Base-by-base conservation (phyloP, 1,140 invertebrate species). In the Amphibalanus amphitrite region DNA sequence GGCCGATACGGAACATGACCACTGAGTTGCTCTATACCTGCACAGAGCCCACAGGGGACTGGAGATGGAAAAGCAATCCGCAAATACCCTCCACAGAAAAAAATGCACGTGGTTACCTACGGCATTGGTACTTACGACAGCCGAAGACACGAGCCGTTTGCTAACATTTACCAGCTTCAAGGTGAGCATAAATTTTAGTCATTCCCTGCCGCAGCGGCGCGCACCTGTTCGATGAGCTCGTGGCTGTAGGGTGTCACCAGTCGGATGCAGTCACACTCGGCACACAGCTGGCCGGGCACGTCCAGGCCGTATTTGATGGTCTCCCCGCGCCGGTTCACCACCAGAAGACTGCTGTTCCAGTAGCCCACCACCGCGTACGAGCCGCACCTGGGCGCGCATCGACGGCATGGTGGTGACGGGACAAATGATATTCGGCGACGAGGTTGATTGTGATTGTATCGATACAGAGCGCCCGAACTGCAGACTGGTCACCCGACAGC, bases 211-310 rank as follows among this genome's bases (percentile, higher is more conserved):
- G n/a, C n/a, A n/a, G n/a, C n/a, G n/a, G n/a, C n/a, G n/a, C n/a
- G n/a, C n/a, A 67, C 65, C 65, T 67, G 65, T 67, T 67, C 65
- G 15, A 67, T 67, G 65, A 67, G n/a, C 65, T 67, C 65, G 28
- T 67, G 28, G 65, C 28, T 67, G 65, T 67, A 28, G 65, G n/a
- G 3, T 8, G 65, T 67, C 10, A 67, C 28, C n/a, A 67, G n/a
- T 28, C 15, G 65, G n/a, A 20, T 26, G 28, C 65, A 28, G 65
- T 67, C 8, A 0, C 10, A 10, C 3, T 67, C 15, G 26, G 65
- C 8, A 3, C 65, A 67, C 8, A 28, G n/a, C n/a, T 28, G 65
- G 38, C 38, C 38, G 38, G 38, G 38, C 6, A 17, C 47, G 47
- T 59, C 6, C 47, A 20, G 17, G 13, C 13, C 10, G 47, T 20